A percentile compares a stretch with the other conserved stretches of the same genome.
Conservation (phyloP, 30 jellyfish, hydroid and myxozoan genomes). For the Phacellophora camtschatica region DNA sequence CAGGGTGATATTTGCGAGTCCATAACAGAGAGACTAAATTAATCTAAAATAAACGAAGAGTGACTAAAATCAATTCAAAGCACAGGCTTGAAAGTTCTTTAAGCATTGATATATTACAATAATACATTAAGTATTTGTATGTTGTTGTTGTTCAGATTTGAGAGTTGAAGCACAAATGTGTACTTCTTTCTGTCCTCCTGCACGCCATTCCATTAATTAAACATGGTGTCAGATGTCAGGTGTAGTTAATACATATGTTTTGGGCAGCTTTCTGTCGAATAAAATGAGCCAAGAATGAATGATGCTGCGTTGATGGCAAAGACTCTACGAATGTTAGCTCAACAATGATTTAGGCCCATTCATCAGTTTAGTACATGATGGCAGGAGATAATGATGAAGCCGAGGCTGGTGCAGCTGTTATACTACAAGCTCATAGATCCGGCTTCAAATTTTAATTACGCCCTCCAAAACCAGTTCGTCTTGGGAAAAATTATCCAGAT, state of each 20-base stretch:
- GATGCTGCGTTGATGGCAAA: background rate
- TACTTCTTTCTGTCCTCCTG: too few relatives aligned
- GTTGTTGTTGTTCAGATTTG: too few relatives aligned
- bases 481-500: background rate
- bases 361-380: background rate
- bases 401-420: background rate
- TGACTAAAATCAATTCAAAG: too few relatives aligned
- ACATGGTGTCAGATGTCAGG: constrained; percentile 5
- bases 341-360: background rate
- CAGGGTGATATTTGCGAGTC: too few relatives aligned
- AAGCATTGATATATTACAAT: too few relatives aligned
- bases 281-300: background rate
- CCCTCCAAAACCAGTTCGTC: constrained; percentile 9
- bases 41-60: too few relatives aligned
- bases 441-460: background rate
- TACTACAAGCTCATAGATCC: background rate
- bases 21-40: too few relatives aligned
- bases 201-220: too few relatives aligned
- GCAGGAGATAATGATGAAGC: background rate
- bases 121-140: too few relatives aligned
- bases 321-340: background rate
- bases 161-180: too few relatives aligned
- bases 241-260: background rate
- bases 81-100: too few relatives aligned
- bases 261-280: constrained; percentile 3